These are phyloP conservation scores for Daboia siamensis DNA, from an alignment of 2,113 vertebrate species.

Conservation along the genomic window DNA sequence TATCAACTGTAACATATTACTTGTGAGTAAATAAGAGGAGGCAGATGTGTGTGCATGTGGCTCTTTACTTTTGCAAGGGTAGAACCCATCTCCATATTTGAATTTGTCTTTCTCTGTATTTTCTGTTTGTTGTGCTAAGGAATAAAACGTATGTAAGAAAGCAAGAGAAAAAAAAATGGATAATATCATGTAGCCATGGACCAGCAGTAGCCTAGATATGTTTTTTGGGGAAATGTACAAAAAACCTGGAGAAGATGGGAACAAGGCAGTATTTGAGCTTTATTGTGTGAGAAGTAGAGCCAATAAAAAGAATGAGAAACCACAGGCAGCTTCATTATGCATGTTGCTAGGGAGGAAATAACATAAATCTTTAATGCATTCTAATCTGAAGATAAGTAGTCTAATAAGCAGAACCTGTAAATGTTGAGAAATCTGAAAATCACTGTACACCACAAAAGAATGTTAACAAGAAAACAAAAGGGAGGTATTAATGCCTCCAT, in stretches of 20 bases:
- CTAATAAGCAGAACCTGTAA: background rate
- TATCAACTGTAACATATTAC: background rate
- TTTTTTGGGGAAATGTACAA: background rate
- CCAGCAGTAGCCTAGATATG: background rate
- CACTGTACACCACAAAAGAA: background rate
- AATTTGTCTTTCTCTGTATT: background rate
- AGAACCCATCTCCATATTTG: background rate
- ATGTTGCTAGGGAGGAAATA: background rate
- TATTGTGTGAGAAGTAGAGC: background rate
- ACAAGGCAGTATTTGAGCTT: background rate
- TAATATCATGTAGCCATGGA: background rate
- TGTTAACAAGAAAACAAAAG: background rate
- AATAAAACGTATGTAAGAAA: background rate
- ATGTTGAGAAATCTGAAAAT: background rate
- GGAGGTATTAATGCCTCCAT: background rate
- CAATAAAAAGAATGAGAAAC: background rate
- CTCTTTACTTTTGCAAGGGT: background rate
- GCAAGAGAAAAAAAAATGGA: background rate
- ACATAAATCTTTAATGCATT: background rate
- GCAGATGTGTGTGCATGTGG: background rate
- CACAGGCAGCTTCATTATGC: background rate
- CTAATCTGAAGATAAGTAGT: background rate
- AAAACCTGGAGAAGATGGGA: background rate
- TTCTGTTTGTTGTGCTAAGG: background rate
- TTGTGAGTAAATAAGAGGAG: background rate